Evolutionary conservation across 2,888 invertebrate genomes (phyloP).

Genomic region (Carcina quercana): DNA sequence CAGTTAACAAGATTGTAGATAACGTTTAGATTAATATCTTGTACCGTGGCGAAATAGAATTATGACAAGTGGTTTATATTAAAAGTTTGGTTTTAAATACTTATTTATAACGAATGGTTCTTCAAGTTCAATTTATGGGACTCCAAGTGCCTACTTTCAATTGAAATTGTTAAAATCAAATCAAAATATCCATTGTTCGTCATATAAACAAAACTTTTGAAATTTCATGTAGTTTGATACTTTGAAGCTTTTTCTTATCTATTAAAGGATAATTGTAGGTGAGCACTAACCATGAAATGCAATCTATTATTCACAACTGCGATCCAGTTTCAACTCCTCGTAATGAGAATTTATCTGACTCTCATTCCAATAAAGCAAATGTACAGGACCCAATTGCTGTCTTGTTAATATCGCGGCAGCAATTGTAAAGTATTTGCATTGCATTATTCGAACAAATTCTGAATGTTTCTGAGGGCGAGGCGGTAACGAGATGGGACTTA

Average conservation of each 20-base stretch:
- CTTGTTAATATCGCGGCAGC: slow-evolving; percentile 35
- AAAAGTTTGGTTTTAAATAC: no score
- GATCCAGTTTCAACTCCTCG: slow-evolving; percentile 50
- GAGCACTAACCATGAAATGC: slow-evolving; percentile 7
- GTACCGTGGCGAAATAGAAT: slow-evolving; percentile 28
- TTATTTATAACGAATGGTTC: no score
- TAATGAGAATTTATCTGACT: slow-evolving; percentile 61
- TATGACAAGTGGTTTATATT: slow-evolving; percentile 1
- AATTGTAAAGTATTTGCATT: slow-evolving; percentile 46
- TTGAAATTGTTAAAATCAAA: no score
- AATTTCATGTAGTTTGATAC: no score
- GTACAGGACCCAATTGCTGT: slow-evolving; percentile 27
- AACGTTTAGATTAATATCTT: slow-evolving; percentile 40
- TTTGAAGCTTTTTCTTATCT: no score
- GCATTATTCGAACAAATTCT: slow-evolving; percentile 11
- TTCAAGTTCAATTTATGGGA: no score
- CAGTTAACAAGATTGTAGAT: slow-evolving; percentile 42
- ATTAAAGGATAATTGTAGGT: no score
- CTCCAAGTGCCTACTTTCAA: no score
- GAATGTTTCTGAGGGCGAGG: slow-evolving; percentile 19
- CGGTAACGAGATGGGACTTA: slow-evolving; percentile 42
- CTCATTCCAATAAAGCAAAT: slow-evolving; percentile 57
- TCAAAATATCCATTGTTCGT: no score
- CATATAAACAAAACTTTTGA: no score
- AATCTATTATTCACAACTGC: no score